Evolutionary conservation across 1,140 invertebrate species (phyloP), one percentile per base, ranked within the genome.

Genomic region (Mylabris phalerata): DNA sequence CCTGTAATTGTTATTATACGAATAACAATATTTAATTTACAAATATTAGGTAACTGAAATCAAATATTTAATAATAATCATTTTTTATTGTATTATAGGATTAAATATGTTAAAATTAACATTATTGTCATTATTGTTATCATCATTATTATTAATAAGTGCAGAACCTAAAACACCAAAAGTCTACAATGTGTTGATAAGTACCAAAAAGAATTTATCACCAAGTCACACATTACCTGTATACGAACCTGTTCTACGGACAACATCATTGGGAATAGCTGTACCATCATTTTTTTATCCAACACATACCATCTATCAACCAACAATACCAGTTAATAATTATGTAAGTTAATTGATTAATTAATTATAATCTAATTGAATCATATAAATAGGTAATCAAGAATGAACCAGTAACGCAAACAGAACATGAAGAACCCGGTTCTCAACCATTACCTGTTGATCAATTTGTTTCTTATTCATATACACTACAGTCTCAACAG

Each of bases 101-200:
- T 19, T 19, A 2, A 19, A 19, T 19, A 32, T 32, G 32, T 32
- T 32, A 7, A 32, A 32, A 7, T 32, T 32, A 3, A 32, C 7
- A 4, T 1, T 32, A 7, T 7, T 7, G 4, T 32, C 7, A 32
- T 57, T 57, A 44, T 50, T 46, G 48, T 24, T 57, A 24, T 43
- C 47, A 32, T 39, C 55, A 43, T 47, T 57, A 45, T 24, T 57
- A 57, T 50, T 50, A 2, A 7, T 57, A 3, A 41, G 40, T 26
- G 25, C 47, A 11, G 41, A 42, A 41, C 59, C 62, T 10, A 61
- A 77, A 63, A 76, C 80, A 13, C 86, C 87, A 5, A 86, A 84
- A 65, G 82, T 89, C n/a, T 89, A 89, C 73, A 89, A 89, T 72
- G 85, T 85, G 0, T 76, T 89, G 13, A 86, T 89, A 65, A 88